A percentile compares a stretch with the other conserved stretches of the same genome.
These are phyloP conservation scores for Trichopria drosophilae DNA, from an alignment of 2,888 invertebrate species.

Conservation along the genomic window DNA sequence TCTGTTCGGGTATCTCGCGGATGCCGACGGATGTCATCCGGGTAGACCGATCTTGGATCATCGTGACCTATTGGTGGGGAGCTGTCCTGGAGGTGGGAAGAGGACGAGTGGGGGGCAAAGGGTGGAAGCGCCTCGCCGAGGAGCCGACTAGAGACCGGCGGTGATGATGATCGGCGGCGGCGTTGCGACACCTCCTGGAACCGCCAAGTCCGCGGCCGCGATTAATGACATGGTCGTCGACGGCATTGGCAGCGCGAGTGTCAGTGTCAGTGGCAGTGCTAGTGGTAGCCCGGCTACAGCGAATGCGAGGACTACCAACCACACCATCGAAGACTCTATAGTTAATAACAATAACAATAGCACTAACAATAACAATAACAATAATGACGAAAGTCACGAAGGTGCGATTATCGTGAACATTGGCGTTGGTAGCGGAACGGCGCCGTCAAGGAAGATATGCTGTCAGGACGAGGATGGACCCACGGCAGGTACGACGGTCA, in stretches of 20 bases:
- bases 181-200: conserved; percentile 53
- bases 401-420: conserved; percentile 21
- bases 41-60: too few relatives aligned
- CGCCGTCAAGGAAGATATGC: conserved; percentile 44
- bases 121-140: too few relatives aligned
- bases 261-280: conserved; percentile 55
- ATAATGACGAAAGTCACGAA: conserved; percentile 27
- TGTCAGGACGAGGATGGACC: conserved; percentile 50
- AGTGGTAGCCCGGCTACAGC: conserved; percentile 54
- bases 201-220: conserved; percentile 52
- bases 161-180: conserved; percentile 57
- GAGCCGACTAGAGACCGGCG: conserved; percentile 38
- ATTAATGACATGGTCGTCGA: conserved; percentile 55
- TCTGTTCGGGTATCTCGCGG: too few relatives aligned
- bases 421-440: conserved; percentile 19
- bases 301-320: conserved; percentile 42
- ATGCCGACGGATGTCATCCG: too few relatives aligned
- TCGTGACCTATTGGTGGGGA: too few relatives aligned
- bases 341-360: conserved; percentile 38
- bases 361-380: conserved; percentile 36
- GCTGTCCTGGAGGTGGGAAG: too few relatives aligned
- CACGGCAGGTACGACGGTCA: conserved; percentile 45
- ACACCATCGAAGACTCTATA: conserved; percentile 40
- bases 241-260: conserved; percentile 53
- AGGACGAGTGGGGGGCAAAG: too few relatives aligned